phyloP scores from a whole-genome alignment of 2,797 vertebrate species.

The Enteromius anoplus region DNA sequence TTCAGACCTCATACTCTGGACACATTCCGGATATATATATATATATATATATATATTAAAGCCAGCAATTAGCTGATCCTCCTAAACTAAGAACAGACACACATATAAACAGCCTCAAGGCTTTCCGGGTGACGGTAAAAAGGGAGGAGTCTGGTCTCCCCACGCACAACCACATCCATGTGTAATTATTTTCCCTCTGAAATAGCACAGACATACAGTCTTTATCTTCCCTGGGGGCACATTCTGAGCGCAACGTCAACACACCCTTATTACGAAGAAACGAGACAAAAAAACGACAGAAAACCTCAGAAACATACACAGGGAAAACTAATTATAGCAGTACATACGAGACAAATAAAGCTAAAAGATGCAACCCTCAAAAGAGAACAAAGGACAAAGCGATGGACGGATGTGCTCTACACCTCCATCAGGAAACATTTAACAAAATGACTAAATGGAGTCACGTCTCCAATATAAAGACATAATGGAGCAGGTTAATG shows the following conservation, averaged over 20 bases:
- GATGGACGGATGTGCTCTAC: neutral
- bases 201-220: conserved; percentile 44
- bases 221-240: neutral
- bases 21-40: neutral
- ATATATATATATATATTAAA: conserved; percentile 13
- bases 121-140: conserved; percentile 20
- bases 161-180: conserved; percentile 35
- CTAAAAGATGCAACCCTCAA: neutral
- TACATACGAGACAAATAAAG: neutral
- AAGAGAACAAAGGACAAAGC: neutral
- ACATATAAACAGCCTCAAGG: conserved; percentile 43
- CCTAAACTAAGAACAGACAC: conserved; percentile 22
- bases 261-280: conserved; percentile 24
- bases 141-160: conserved; percentile 39
- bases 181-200: conserved; percentile 50
- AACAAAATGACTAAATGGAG: neutral
- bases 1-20: conserved; percentile 3
- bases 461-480: neutral
- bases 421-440: neutral
- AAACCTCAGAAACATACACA: conserved; percentile 5
- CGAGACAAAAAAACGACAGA: neutral
- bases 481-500: neutral
- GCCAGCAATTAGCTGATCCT: conserved; percentile 40
- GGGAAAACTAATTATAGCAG: conserved; percentile 15
- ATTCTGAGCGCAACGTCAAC: conserved; percentile 17